A percentile compares a stretch with the other conserved stretches of the same genome.
These are phyloP conservation scores for Neoaliturus tenellus DNA, from an alignment of 2,888 invertebrate genomes.

Conservation along the genomic window DNA sequence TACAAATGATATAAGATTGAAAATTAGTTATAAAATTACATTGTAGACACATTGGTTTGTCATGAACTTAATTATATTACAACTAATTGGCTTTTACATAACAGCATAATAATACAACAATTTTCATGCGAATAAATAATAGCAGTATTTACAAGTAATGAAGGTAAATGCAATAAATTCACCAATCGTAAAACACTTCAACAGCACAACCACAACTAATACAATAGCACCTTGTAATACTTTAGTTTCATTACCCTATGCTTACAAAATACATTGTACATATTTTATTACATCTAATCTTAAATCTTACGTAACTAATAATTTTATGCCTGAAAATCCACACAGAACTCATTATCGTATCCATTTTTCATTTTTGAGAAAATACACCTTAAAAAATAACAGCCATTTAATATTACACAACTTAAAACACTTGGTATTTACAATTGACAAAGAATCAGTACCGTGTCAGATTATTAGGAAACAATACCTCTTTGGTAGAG, in stretches of 20 bases:
- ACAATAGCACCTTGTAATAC: background rate
- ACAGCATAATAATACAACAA: background rate
- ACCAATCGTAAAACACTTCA: background rate
- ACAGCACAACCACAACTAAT: background rate
- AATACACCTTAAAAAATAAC: background rate
- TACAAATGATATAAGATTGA: no score
- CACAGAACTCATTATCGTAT: background rate
- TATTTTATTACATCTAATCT: background rate
- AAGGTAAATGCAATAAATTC: background rate
- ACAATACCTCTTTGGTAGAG: conserved; percentile 26
- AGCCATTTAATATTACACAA: background rate
- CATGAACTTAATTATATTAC: conserved; percentile 4
- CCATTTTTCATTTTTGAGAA: background rate
- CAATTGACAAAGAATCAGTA: background rate
- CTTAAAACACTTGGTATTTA: no score
- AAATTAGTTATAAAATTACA: background rate
- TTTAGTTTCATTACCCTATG: background rate
- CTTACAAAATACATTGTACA: background rate
- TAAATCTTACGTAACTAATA: background rate
- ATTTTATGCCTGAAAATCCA: background rate
- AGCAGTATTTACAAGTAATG: background rate
- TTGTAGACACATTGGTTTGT: background rate
- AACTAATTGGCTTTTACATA: background rate
- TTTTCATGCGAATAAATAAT: background rate
- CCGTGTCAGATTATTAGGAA: background rate